Conservation (phyloP, 2,888 invertebrate genomes). For the Ochropleura leucogaster region DNA sequence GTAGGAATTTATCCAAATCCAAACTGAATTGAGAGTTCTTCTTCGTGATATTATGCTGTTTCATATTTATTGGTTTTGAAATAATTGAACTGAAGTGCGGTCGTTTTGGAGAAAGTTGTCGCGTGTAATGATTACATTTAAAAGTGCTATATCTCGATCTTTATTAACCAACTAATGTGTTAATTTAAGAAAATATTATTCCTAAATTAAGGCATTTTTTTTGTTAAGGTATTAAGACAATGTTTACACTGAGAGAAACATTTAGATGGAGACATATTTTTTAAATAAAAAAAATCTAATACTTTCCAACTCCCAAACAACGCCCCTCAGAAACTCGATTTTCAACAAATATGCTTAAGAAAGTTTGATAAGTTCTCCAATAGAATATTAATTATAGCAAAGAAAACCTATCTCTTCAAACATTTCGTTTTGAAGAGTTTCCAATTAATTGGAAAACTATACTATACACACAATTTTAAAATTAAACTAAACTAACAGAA, state of each 20-base stretch:
- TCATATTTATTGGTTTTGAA: background rate
- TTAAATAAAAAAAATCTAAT: too few relatives aligned
- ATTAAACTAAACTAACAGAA: background rate
- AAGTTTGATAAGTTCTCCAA: background rate
- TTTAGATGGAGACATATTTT: too few relatives aligned
- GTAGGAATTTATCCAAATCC: background rate
- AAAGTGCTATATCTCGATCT: background rate
- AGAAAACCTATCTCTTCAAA: background rate
- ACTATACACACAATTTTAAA: background rate
- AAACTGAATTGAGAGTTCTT: background rate
- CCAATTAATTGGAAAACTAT: background rate
- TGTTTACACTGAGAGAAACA: too few relatives aligned
- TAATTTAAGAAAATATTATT: too few relatives aligned
- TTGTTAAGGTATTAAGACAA: too few relatives aligned
- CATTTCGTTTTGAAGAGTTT: background rate
- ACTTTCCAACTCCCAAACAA: too few relatives aligned
- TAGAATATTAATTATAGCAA: conserved; percentile 6
- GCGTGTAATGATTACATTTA: background rate
- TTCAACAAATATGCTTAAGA: conserved; percentile 1
- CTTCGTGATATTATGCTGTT: background rate
- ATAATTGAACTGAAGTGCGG: background rate
- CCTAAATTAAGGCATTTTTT: too few relatives aligned
- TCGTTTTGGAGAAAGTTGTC: background rate
- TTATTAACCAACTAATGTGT: too few relatives aligned
- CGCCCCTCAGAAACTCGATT: background rate